These are phyloP conservation scores for Strigops habroptila DNA, from an alignment of 2,113 vertebrate genomes.

Conservation along the genomic window DNA sequence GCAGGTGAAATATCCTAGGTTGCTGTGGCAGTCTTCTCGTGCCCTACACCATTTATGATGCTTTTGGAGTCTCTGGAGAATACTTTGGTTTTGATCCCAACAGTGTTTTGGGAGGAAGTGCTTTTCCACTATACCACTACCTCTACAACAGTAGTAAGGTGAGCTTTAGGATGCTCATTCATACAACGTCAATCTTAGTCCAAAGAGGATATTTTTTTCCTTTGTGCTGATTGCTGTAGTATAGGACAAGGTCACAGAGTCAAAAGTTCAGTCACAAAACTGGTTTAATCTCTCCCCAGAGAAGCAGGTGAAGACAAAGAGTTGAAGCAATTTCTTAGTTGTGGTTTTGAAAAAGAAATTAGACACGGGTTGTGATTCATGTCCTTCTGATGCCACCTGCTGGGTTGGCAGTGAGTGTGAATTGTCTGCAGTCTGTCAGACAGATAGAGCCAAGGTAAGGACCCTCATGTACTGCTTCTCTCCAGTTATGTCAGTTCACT, in stretches of 20 bases:
- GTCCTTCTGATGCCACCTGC: not conserved
- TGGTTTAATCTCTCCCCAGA: not conserved
- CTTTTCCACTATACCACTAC: not conserved
- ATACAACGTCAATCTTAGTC: not conserved
- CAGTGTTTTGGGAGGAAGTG: not conserved
- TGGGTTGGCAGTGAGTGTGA: not conserved
- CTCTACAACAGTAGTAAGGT: not conserved
- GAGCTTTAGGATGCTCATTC: not conserved
- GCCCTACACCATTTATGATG: not conserved
- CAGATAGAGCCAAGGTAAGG: fast-evolving
- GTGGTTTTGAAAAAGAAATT: not conserved
- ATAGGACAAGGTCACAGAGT: not conserved
- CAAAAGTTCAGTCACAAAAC: not conserved
- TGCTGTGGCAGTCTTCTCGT: fast-evolving
- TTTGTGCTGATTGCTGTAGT: not conserved
- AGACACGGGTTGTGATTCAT: not conserved
- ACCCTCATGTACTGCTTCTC: fast-evolving
- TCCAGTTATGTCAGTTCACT: not conserved
- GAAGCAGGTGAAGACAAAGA: not conserved
- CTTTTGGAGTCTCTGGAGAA: not conserved
- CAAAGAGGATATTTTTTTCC: not conserved
- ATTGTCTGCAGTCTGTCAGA: not conserved
- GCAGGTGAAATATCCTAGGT: not conserved
- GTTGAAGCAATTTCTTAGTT: not conserved
- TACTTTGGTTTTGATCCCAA: not conserved